Percentiles rank a stretch among this genome's conserved stretches.
Conservation (phyloP, 2,888 invertebrate species). For the Eristalinus aeneus region DNA sequence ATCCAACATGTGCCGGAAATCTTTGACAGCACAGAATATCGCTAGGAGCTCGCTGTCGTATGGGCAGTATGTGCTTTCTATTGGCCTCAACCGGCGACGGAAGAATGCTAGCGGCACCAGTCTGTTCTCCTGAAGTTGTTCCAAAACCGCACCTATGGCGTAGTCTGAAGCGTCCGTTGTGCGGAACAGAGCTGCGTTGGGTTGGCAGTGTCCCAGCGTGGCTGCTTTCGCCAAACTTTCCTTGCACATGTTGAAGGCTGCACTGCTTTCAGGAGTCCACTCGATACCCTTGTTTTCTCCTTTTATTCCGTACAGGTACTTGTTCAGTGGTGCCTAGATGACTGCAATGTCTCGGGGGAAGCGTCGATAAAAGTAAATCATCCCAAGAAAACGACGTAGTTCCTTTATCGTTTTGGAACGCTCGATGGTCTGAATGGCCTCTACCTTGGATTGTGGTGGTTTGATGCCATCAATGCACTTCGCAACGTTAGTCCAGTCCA, state of each 20-base stretch:
- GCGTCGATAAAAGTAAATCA: conserved; percentile 1
- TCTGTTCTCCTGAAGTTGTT: background rate
- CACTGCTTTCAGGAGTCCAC: background rate
- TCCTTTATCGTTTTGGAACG: too few species aligned
- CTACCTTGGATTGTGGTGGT: too few species aligned
- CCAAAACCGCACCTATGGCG: background rate
- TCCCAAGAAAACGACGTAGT: too few species aligned
- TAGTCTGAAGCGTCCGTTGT: conserved; percentile 3
- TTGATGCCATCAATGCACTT: too few species aligned
- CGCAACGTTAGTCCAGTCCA: background rate
- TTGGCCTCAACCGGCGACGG: background rate
- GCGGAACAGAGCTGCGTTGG: background rate
- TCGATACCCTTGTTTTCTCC: background rate
- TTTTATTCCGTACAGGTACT: background rate
- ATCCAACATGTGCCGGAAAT: background rate
- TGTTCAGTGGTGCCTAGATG: background rate
- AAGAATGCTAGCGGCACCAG: background rate
- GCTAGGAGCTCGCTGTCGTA: background rate
- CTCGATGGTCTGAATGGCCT: too few species aligned
- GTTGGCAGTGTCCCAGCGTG: background rate
- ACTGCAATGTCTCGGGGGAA: background rate
- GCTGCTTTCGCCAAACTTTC: background rate
- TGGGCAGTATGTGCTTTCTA: background rate
- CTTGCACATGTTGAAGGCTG: conserved; percentile 2
- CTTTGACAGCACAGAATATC: conserved; percentile 1